Percentiles rank a stretch among this genome's conserved stretches.
Evolutionary conservation across 1,140 invertebrate species (phyloP).

Genomic region (Lordiphosa stackelbergi): DNA sequence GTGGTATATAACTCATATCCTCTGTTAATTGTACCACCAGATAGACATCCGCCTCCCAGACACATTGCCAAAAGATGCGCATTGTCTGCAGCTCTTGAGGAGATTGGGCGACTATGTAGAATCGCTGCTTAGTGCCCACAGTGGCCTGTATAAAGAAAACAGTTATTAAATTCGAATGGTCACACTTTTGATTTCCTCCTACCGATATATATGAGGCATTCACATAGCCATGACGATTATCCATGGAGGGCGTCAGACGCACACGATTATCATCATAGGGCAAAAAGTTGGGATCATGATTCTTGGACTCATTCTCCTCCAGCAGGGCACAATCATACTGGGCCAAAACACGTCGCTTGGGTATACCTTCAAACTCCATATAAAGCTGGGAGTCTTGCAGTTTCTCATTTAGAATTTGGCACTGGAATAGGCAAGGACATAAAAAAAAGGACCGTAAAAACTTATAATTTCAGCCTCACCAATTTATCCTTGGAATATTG

Average conservation of each 20-base stretch:
- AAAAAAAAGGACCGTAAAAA: neutral
- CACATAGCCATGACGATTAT: slow-evolving; percentile 91
- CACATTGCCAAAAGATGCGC: slow-evolving; percentile 89
- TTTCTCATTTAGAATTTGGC: slow-evolving; percentile 88
- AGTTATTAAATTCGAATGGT: neutral
- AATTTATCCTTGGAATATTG: slow-evolving; percentile 86
- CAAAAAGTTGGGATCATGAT: slow-evolving; percentile 82
- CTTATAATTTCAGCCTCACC: slow-evolving; percentile 77
- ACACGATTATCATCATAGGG: slow-evolving; percentile 94
- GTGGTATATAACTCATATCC: slow-evolving; percentile 81
- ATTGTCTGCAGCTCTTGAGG: slow-evolving; percentile 78
- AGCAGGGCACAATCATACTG: slow-evolving; percentile 69
- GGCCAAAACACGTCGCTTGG: slow-evolving; percentile 84
- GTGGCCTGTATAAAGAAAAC: slow-evolving; percentile 80
- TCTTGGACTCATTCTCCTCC: slow-evolving; percentile 73
- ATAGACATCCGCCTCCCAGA: slow-evolving; percentile 90
- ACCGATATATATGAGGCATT: slow-evolving; percentile 93
- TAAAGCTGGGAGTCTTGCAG: slow-evolving; percentile 88
- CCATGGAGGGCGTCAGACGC: slow-evolving; percentile 84
- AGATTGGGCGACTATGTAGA: slow-evolving; percentile 91
- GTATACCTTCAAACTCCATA: slow-evolving; percentile 92
- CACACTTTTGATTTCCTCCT: slow-evolving; percentile 42
- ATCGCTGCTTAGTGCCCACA: slow-evolving; percentile 85
- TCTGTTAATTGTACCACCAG: slow-evolving; percentile 87
- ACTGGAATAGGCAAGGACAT: slow-evolving; percentile 79